Evolutionary conservation across 2,797 vertebrate genomes (phyloP), one percentile per base, ranked within the genome.

Genomic region (Melanogrammus aeglefinus): DNA sequence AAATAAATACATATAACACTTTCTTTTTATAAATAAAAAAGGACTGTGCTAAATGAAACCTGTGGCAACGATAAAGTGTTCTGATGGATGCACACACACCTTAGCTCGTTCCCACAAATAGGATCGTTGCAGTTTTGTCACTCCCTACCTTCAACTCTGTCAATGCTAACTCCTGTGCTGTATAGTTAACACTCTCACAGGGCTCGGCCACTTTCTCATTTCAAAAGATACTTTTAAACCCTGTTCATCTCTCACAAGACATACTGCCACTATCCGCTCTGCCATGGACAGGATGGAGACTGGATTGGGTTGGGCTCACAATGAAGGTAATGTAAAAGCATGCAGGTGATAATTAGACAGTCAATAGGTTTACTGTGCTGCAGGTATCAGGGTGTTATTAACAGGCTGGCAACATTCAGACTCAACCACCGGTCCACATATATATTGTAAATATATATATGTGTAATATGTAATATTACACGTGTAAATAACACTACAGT

Each of bases 1-100:
- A 36, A 36, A 35, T 41, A 10, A 44, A 44, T 13, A 3, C 16
- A 44, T 3, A 44, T 16, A 16, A 44, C 41, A 44, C 41, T 44
- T 44, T 44, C 14, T 44, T 44, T 44, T 44, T 3, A 44, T 44
- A 13, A 44, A 44, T 44, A 44, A 44, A 44, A 13, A 44, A 44
- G 14, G 2, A 16, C 41, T 44, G 57, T 24, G 41, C 41, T 31
- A 44, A 16, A 31, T 16, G 24, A 10, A 75, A 14, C 24, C 41
- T 9, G 74, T 51, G 74, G 47, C 74, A 27, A 75, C 39, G 74
- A 51, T 47, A 44, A 75, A 51, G n/a, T 24, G 4, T 75, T 75
- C 74, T 31, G 74, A 27, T 33, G 10, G 39, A 31, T 75, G 74
- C 47, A 75, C 74, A 75, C 74, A 75, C 74, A 75, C 41, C 74